Evolutionary conservation across 2,797 vertebrate species (phyloP).

Genomic region (Sebastes cheni): DNA sequence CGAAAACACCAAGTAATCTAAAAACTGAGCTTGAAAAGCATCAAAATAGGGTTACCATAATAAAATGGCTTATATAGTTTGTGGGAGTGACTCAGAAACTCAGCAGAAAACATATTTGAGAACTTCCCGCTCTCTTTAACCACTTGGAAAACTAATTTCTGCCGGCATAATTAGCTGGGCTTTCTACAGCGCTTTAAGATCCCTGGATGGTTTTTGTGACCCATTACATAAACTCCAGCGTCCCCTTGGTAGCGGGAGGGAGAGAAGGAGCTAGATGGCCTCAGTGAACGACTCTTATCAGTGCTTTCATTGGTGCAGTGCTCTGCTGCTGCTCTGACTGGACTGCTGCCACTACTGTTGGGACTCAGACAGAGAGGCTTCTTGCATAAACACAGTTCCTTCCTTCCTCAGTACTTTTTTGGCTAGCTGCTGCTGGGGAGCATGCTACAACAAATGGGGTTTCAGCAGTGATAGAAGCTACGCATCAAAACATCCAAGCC

Average conservation of each 20-base stretch:
- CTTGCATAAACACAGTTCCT: slow-evolving; percentile 22
- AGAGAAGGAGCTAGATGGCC: slow-evolving; percentile 21
- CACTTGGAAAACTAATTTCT: slow-evolving; percentile 45
- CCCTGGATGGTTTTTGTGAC: slow-evolving; percentile 45
- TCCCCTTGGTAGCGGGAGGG: slow-evolving; percentile 35
- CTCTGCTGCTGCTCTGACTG: slow-evolving; percentile 48
- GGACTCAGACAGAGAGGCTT: slow-evolving; percentile 42
- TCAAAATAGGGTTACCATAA: neutral
- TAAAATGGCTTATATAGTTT: neutral
- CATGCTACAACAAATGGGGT: neutral
- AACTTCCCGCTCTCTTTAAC: neutral
- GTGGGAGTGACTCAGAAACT: neutral
- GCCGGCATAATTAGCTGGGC: slow-evolving; percentile 53
- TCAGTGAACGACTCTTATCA: slow-evolving; percentile 64
- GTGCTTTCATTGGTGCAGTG: slow-evolving; percentile 62
- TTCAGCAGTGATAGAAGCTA: neutral
- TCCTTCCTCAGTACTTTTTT: slow-evolving; percentile 2
- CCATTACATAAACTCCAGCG: slow-evolving; percentile 62
- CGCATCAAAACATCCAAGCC: slow-evolving; percentile 3
- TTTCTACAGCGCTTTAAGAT: slow-evolving; percentile 42
- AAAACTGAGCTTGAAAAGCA: neutral
- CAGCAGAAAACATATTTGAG: neutral
- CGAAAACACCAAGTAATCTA: neutral
- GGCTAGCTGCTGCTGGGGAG: neutral
- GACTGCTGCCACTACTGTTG: slow-evolving; percentile 39